These are phyloP conservation scores for Heliocidaris erythrogramma DNA, from an alignment of 35 echinoderm and acorn worm species.

Conservation along the genomic window DNA sequence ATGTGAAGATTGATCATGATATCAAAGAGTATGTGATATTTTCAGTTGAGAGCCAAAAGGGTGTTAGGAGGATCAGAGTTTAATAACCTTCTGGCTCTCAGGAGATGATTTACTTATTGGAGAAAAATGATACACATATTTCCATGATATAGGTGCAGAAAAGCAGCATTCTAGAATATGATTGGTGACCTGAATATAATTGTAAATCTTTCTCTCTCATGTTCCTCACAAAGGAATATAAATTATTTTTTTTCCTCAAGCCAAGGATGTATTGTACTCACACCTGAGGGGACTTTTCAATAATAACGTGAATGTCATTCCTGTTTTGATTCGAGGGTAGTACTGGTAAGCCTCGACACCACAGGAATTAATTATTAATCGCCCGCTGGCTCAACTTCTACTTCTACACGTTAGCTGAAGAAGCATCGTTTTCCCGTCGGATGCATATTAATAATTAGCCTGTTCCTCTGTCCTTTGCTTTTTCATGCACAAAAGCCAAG, in stretches of 20 bases:
- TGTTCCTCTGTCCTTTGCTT: neutral
- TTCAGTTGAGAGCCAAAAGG: too few species aligned
- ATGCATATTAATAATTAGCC: neutral
- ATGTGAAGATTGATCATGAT: too few species aligned
- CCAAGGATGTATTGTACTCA: neutral
- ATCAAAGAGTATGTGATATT: too few species aligned
- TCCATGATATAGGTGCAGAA: neutral
- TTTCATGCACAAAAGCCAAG: neutral
- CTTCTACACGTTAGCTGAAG: neutral
- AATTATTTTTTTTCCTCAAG: neutral
- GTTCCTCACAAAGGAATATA: neutral
- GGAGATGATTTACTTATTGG: too few species aligned
- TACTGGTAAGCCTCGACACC: neutral
- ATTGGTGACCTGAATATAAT: neutral
- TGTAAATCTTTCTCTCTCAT: neutral
- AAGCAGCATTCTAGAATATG: neutral
- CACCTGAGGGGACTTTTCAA: neutral
- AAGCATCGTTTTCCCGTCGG: neutral
- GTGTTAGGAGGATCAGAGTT: too few species aligned
- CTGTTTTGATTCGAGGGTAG: conserved; percentile 2
- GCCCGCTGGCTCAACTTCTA: neutral
- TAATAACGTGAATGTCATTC: neutral
- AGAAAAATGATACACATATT: too few species aligned
- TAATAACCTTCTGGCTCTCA: too few species aligned
- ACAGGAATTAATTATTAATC: neutral